Evolutionary conservation across 1,140 invertebrate genomes (phyloP).

Genomic region (Drosophila lini): DNA sequence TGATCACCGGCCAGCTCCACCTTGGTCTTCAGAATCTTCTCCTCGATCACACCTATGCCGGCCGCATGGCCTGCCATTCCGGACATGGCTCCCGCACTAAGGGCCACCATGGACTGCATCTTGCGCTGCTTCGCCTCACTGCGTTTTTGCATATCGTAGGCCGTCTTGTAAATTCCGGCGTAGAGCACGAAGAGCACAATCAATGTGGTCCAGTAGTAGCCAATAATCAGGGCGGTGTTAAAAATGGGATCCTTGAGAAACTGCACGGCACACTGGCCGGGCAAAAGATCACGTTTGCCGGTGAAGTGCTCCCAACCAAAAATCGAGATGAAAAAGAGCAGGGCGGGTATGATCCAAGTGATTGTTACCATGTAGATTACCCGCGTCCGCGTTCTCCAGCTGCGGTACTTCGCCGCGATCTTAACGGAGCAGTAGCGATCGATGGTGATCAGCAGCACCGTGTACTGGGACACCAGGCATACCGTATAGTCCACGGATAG

Average conservation of each 20-base stretch:
- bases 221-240: constrained; percentile 98
- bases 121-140: constrained; percentile 97
- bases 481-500: constrained; percentile 99
- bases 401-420: constrained; percentile 98
- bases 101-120: constrained; percentile 96
- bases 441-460: constrained; percentile 98
- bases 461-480: constrained; percentile 99
- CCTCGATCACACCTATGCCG: constrained; percentile 89
- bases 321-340: constrained; percentile 99
- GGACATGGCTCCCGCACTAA: constrained; percentile 94
- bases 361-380: constrained; percentile 97
- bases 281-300: constrained; percentile 93
- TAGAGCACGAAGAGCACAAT: constrained; percentile 97
- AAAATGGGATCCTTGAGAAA: constrained; percentile 99
- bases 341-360: constrained; percentile 98
- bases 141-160: constrained; percentile 99
- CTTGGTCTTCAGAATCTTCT: constrained; percentile 89
- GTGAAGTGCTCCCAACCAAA: constrained; percentile 99
- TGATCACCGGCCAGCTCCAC: constrained; percentile 67
- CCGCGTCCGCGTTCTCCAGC: constrained; percentile 97
- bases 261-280: constrained; percentile 97
- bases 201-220: constrained; percentile 98
- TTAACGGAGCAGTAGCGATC: constrained; percentile 99
- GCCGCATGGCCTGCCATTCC: constrained; percentile 95
- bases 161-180: constrained; percentile 98